Evolutionary conservation across 1,140 invertebrate species (phyloP).

Genomic region (Holotrichia oblita): DNA sequence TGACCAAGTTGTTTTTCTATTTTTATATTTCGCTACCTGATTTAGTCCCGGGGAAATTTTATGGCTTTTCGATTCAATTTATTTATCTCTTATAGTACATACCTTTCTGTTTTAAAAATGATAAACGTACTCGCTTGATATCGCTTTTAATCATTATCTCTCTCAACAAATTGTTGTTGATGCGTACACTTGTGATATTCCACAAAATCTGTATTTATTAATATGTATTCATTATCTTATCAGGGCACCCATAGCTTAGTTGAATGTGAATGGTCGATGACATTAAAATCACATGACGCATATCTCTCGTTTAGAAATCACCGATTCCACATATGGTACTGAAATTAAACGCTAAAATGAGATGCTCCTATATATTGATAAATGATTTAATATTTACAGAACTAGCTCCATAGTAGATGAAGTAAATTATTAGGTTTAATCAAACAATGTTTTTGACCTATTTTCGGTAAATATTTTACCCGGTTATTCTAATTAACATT

Average conservation of each 20-base stretch:
- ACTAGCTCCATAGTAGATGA: not conserved
- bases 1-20: too few species aligned
- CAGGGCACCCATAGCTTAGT: not conserved
- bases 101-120: too few species aligned
- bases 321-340: not conserved
- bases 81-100: too few species aligned
- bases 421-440: too few species aligned
- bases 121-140: too few species aligned
- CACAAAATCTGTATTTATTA: not conserved
- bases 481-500: not conserved
- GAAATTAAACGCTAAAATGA: not conserved
- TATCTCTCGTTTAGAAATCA: not conserved
- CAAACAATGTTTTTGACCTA: not conserved
- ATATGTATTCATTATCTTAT: not conserved
- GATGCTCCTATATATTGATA: not conserved
- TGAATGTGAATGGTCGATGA: not conserved
- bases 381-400: not conserved
- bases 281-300: not conserved
- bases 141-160: not conserved
- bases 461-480: not conserved
- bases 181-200: not conserved
- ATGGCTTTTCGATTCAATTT: too few species aligned
- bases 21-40: too few species aligned
- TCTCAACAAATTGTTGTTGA: not conserved
- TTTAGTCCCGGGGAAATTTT: too few species aligned